phyloP scores from a whole-genome alignment of 1,140 invertebrate species.

The Drosophila jambulina region DNA sequence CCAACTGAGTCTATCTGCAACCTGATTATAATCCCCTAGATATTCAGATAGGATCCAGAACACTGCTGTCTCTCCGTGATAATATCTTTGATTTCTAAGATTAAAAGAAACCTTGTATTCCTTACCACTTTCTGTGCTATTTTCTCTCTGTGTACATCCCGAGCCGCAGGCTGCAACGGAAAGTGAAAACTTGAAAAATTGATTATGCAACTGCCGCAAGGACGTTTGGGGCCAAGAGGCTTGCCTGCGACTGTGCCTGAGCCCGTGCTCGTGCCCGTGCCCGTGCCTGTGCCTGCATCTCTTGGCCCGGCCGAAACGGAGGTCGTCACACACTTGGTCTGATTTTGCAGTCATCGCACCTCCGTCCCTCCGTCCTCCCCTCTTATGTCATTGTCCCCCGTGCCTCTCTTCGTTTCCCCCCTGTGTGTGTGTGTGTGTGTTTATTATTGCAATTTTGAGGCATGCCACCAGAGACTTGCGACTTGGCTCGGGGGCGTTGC shows the following conservation, averaged over 20 bases:
- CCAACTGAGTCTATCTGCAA: background rate
- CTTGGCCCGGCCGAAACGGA: constrained; percentile 46
- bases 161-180: constrained; percentile 47
- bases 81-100: background rate
- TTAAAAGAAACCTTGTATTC: background rate
- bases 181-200: constrained; percentile 81
- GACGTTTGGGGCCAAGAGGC: constrained; percentile 78
- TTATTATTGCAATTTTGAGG: constrained; percentile 69
- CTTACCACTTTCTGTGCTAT: background rate
- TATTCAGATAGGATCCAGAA: background rate
- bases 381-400: constrained; percentile 20
- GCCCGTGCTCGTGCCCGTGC: constrained; percentile 16
- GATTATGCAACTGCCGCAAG: constrained; percentile 80
- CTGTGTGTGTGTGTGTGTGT: constrained; percentile 4
- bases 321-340: constrained; percentile 80
- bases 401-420: background rate
- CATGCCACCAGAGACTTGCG: constrained; percentile 57
- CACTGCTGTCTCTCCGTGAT: background rate
- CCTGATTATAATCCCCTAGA: background rate
- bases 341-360: constrained; percentile 57
- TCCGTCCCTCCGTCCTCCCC: background rate
- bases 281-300: constrained; percentile 12
- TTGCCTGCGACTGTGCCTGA: constrained; percentile 24
- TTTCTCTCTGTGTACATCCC: constrained; percentile 14
- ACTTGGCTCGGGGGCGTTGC: constrained; percentile 66